Evolutionary conservation across 1,140 invertebrate species (phyloP).

Genomic region (Ceratosolen fusciceps): DNA sequence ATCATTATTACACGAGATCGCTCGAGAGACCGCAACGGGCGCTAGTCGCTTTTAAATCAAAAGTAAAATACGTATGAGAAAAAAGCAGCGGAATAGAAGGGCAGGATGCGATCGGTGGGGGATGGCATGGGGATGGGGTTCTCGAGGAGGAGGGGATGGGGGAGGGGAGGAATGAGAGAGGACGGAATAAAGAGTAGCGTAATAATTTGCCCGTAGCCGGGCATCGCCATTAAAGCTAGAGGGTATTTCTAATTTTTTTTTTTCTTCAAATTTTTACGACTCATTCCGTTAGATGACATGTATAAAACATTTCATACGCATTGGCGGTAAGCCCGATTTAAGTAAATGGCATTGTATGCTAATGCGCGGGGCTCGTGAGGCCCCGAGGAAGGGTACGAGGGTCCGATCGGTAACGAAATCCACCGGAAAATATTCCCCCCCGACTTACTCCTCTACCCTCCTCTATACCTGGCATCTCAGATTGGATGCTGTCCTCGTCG

Average conservation of each 20-base stretch:
- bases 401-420: constrained; percentile 20
- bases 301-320: constrained; percentile 44
- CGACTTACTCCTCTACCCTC: background rate
- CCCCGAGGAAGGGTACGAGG: background rate
- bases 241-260: constrained; percentile 19
- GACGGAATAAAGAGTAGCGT: background rate
- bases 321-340: background rate
- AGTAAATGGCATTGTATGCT: constrained; percentile 41
- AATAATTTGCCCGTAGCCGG: background rate
- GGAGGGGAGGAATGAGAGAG: background rate
- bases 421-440: background rate
- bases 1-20: constrained; percentile 18
- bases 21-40: background rate
- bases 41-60: no score
- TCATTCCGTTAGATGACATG: constrained; percentile 34
- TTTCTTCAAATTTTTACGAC: constrained; percentile 20
- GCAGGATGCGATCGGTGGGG: no score
- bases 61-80: background rate
- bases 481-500: background rate
- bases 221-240: background rate
- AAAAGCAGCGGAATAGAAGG: background rate
- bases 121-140: no score
- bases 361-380: background rate
- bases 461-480: background rate
- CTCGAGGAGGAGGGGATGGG: background rate